Percentiles rank a stretch among this genome's conserved stretches.
Evolutionary conservation across 2,113 vertebrate species (phyloP).

Genomic region (Poeciliopsis occidentalis): DNA sequence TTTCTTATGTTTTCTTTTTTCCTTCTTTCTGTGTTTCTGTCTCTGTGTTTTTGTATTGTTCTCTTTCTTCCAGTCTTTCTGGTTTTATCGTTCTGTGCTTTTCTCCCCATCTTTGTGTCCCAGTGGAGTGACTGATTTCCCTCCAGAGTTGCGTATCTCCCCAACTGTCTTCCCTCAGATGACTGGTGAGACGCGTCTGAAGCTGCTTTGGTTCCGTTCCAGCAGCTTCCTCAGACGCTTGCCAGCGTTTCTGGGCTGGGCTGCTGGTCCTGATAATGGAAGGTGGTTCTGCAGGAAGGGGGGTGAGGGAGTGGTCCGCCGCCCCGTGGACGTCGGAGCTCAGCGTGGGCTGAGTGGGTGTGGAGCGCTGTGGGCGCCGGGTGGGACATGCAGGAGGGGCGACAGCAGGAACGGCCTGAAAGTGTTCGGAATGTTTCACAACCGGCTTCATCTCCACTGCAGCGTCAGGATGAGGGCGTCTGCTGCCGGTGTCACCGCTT

Average conservation of each 20-base stretch:
- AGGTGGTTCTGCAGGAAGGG: slow-evolving; percentile 83
- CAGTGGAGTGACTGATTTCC: not conserved
- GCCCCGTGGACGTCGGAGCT: slow-evolving; percentile 70
- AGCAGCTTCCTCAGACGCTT: slow-evolving; percentile 3
- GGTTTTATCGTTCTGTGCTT: too few relatives aligned
- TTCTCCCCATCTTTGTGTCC: not conserved
- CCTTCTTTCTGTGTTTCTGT: too few relatives aligned
- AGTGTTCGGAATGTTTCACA: slow-evolving; percentile 86
- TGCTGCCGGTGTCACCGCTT: slow-evolving; percentile 50
- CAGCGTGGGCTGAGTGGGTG: slow-evolving; percentile 53
- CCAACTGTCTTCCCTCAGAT: not conserved
- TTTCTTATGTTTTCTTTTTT: too few relatives aligned
- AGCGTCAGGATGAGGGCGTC: slow-evolving; percentile 84
- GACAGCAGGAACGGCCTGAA: slow-evolving; percentile 77
- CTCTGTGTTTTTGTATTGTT: too few relatives aligned
- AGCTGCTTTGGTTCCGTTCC: slow-evolving; percentile 11
- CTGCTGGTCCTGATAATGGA: slow-evolving; percentile 77
- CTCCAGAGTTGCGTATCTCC: not conserved
- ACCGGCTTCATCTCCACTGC: slow-evolving; percentile 76
- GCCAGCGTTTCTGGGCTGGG: slow-evolving; percentile 37
- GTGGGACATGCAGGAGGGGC: slow-evolving; percentile 34
- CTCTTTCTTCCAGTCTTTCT: too few relatives aligned
- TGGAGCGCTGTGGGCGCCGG: slow-evolving; percentile 41
- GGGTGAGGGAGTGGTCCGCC: slow-evolving; percentile 61
- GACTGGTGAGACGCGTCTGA: not conserved